These are phyloP conservation scores for Gyrodactylus salaris DNA, from an alignment of 1,140 invertebrate species.

Conservation along the genomic window DNA sequence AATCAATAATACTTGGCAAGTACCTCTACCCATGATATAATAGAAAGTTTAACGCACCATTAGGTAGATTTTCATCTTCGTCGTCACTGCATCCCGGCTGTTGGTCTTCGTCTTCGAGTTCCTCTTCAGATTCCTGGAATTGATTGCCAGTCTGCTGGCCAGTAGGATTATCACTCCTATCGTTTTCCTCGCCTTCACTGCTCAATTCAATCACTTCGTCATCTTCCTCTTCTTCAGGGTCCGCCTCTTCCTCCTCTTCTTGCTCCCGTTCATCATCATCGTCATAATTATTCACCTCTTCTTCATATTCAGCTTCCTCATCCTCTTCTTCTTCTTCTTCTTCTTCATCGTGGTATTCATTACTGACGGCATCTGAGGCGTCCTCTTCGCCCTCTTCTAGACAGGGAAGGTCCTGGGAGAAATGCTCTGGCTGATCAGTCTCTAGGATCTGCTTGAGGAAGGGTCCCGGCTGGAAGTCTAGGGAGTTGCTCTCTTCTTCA, in stretches of 20 bases:
- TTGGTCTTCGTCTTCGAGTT: neutral
- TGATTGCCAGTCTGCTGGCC: neutral
- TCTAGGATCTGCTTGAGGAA: no score
- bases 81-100: neutral
- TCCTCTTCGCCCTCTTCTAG: no score
- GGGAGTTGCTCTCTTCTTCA: no score
- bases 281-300: neutral
- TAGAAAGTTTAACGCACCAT: no score
- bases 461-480: no score
- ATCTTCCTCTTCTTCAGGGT: neutral
- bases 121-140: neutral
- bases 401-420: no score
- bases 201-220: neutral
- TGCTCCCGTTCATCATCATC: neutral
- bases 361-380: no score
- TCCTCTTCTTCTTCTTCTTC: neutral
- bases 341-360: neutral
- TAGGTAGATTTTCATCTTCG: no score
- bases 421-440: no score
- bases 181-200: neutral
- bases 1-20: no score
- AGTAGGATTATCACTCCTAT: neutral
- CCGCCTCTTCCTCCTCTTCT: neutral
- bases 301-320: neutral
- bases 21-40: no score